phyloP scores from a whole-genome alignment of 1,140 invertebrate species.

The Aphelenchoides fujianensis region DNA sequence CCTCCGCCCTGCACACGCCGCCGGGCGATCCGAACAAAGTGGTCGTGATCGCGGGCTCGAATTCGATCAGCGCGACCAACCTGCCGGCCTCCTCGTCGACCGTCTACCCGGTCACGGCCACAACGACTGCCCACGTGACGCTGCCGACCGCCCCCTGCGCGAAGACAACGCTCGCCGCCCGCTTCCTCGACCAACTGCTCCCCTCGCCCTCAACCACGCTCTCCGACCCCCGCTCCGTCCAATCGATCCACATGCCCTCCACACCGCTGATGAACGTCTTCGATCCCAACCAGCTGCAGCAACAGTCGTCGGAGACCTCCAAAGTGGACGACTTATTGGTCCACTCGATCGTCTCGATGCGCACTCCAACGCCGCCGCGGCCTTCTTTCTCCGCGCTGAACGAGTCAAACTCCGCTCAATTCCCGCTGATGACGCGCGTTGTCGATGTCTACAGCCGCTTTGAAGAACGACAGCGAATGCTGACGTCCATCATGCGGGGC shows the following conservation, averaged over 20 bases:
- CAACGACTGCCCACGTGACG: not conserved
- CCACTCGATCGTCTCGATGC: not conserved
- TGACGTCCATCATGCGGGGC: not conserved
- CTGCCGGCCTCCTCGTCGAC: not conserved
- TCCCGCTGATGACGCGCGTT: not conserved
- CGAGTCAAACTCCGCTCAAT: not conserved
- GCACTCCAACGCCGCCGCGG: not conserved
- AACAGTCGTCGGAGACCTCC: not conserved
- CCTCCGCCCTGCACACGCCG: too few species aligned
- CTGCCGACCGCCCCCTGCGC: not conserved
- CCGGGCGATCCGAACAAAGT: too few species aligned
- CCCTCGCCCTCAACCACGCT: not conserved
- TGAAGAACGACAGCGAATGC: slow-evolving; percentile 6
- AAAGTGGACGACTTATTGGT: slow-evolving; percentile 14
- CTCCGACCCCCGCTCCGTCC: not conserved
- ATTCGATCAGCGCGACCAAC: not conserved
- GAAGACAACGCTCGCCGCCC: not conserved
- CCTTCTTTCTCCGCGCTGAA: not conserved
- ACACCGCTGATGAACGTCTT: slow-evolving; percentile 5
- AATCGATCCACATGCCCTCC: not conserved
- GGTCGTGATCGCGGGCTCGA: not conserved
- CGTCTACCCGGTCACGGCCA: not conserved
- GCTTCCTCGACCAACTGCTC: not conserved
- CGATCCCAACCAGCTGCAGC: not conserved
- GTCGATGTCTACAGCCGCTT: not conserved